A percentile compares a stretch with the other conserved stretches of the same genome.
These are phyloP conservation scores for Psittacula derbiana DNA, from an alignment of 2,797 vertebrate genomes.

Conservation along the genomic window DNA sequence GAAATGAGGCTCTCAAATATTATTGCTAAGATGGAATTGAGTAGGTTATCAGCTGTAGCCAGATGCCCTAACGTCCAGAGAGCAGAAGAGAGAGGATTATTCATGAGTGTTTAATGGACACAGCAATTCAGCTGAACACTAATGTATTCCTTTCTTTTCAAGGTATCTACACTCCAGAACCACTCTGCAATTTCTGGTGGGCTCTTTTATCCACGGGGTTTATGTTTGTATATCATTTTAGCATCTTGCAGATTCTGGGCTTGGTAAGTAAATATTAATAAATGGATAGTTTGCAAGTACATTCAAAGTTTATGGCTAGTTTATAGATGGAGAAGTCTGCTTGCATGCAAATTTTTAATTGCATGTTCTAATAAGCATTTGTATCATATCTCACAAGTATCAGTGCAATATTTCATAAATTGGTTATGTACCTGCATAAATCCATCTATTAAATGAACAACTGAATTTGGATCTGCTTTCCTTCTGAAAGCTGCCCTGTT, in stretches of 20 bases:
- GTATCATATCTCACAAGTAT: background rate
- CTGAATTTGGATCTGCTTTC: background rate
- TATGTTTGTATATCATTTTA: constrained; percentile 97
- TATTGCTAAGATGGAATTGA: background rate
- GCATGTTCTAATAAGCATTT: background rate
- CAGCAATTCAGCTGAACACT: constrained; percentile 9
- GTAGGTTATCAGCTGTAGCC: constrained; percentile 43
- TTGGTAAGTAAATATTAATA: constrained; percentile 83
- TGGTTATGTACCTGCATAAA: background rate
- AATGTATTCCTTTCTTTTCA: constrained; percentile 52
- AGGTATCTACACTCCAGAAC: constrained; percentile 96
- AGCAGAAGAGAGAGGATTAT: constrained; percentile 8
- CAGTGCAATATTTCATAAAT: background rate
- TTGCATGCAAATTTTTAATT: background rate
- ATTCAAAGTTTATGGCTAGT: background rate
- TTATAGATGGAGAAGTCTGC: background rate
- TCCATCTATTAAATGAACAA: background rate
- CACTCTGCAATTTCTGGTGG: constrained; percentile 94
- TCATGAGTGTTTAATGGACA: background rate
- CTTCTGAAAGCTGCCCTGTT: background rate
- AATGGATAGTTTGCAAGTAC: background rate
- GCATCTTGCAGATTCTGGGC: constrained; percentile 91
- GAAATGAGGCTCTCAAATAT: background rate
- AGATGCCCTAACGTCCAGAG: background rate
- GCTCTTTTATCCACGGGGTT: constrained; percentile 91